These are phyloP conservation scores for Dinothrombium tinctorium DNA, from an alignment of 1,140 invertebrate species.

Conservation along the genomic window DNA sequence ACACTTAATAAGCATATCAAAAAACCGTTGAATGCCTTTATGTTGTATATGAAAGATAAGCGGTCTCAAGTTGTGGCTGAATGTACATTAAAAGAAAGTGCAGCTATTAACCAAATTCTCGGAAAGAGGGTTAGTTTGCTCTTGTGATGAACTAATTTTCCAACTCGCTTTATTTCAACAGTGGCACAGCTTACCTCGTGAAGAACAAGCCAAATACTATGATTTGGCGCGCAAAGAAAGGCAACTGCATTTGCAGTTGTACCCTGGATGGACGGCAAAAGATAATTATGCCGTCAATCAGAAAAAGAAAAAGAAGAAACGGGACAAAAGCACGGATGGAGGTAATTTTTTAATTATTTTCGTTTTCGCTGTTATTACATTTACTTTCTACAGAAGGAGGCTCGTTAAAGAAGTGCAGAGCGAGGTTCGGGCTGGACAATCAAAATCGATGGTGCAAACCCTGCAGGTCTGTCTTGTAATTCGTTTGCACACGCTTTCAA, in stretches of 20 bases:
- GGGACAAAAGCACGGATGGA: conserved; percentile 61
- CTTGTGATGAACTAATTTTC: too few species aligned
- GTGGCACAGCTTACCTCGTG: conserved; percentile 96
- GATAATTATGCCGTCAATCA: conserved; percentile 97
- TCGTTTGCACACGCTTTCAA: too few species aligned
- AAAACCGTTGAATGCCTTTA: conserved; percentile 98
- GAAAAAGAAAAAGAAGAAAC: conserved; percentile 99
- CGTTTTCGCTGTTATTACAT: too few species aligned
- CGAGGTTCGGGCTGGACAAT: conserved; percentile 89
- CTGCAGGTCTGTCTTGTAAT: too few species aligned
- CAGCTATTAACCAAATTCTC: conserved; percentile 97
- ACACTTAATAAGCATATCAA: conserved; percentile 76
- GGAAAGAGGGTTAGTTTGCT: too few species aligned
- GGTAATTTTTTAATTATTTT: too few species aligned
- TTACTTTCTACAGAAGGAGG: conserved; percentile 48
- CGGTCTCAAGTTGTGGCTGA: conserved; percentile 90
- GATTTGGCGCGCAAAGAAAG: conserved; percentile 96
- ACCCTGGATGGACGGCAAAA: conserved; percentile 94
- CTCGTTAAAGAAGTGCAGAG: conserved; percentile 96
- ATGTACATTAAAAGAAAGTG: conserved; percentile 92
- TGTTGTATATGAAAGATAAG: conserved; percentile 99
- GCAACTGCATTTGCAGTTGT: conserved; percentile 92
- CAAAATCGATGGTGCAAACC: conserved; percentile 98
- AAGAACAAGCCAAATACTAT: conserved; percentile 99
- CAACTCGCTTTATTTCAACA: too few species aligned